phyloP scores from a whole-genome alignment of 2,113 vertebrate species.

The Emydocephalus ijimae region DNA sequence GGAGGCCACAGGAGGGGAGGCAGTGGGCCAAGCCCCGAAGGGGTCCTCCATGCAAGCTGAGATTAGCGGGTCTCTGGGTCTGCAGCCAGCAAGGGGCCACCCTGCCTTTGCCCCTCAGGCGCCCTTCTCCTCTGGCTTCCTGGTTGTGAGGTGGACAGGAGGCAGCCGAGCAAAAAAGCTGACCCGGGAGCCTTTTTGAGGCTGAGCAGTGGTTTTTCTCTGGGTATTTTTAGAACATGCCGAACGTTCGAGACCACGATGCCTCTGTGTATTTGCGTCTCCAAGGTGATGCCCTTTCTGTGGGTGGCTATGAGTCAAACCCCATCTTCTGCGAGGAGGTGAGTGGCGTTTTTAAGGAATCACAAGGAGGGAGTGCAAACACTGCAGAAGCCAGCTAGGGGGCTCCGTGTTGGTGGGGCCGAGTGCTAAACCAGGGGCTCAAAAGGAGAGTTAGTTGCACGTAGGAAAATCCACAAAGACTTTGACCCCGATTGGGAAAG shows the following conservation, averaged over 20 bases:
- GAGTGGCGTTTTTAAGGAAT: conserved; percentile 35
- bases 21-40: background rate
- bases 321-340: conserved; percentile 97
- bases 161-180: background rate
- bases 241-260: conserved; percentile 94
- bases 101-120: background rate
- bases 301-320: conserved; percentile 93
- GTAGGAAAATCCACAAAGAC: background rate
- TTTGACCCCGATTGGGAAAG: background rate
- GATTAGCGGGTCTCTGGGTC: background rate
- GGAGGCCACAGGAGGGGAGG: background rate
- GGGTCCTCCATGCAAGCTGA: background rate
- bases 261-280: conserved; percentile 96
- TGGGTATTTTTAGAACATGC: conserved; percentile 83
- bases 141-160: background rate
- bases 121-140: background rate
- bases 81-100: background rate
- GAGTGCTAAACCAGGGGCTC: background rate
- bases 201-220: background rate
- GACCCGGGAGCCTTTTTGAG: background rate
- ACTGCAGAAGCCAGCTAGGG: background rate
- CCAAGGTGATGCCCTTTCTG: conserved; percentile 95
- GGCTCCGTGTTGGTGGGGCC: background rate
- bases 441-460: background rate
- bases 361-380: background rate